Evolutionary conservation across 2,113 vertebrate genomes (phyloP).

Genomic region (Aix galericulata): DNA sequence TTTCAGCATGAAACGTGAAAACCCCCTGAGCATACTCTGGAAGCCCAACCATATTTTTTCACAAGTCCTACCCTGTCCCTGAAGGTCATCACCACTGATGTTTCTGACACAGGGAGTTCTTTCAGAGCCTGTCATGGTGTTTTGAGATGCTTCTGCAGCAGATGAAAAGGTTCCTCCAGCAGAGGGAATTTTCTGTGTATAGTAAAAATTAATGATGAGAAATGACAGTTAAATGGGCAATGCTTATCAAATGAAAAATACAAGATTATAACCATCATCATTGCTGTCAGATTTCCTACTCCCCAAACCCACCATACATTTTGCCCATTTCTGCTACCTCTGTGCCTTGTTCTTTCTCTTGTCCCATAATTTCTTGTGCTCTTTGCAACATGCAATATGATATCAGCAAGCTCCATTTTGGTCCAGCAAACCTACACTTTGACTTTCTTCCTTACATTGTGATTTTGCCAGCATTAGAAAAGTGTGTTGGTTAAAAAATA

Average conservation of each 20-base stretch:
- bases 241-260: background rate
- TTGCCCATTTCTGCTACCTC: background rate
- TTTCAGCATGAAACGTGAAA: background rate
- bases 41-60: background rate
- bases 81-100: background rate
- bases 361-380: background rate
- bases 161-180: background rate
- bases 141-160: background rate
- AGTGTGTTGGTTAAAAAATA: background rate
- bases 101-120: background rate
- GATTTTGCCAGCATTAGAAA: background rate
- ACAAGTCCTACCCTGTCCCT: background rate
- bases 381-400: background rate
- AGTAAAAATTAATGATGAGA: constrained; percentile 5
- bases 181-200: background rate
- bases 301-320: background rate
- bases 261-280: background rate
- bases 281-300: background rate
- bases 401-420: background rate
- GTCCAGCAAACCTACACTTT: background rate
- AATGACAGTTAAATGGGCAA: background rate
- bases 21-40: background rate
- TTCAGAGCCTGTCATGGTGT: background rate
- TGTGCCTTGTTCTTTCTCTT: background rate
- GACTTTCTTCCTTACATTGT: background rate